These are phyloP conservation scores for Cottus gobio DNA, from an alignment of 2,113 vertebrate species.

Conservation along the genomic window DNA sequence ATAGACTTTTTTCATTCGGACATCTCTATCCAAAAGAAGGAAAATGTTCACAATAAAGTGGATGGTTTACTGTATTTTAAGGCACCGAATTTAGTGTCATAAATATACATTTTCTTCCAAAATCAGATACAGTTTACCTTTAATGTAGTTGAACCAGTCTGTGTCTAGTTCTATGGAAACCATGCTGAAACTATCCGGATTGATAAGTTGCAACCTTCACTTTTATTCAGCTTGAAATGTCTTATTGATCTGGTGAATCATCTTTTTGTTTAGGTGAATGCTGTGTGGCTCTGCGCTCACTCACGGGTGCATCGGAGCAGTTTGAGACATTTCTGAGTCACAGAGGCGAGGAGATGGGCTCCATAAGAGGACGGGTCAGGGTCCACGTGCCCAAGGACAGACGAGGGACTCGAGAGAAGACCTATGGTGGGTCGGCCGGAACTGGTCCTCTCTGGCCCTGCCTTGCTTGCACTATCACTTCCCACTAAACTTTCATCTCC, in stretches of 20 bases:
- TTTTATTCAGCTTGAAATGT: not conserved
- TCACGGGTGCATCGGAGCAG: conserved; percentile 76
- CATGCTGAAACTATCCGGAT: not conserved
- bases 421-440: conserved; percentile 81
- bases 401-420: conserved; percentile 77
- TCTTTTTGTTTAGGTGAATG: conserved; percentile 84
- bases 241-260: not conserved
- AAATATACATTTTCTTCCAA: not conserved
- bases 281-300: conserved; percentile 79
- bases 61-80: not conserved
- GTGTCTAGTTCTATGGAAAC: not conserved
- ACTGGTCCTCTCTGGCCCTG: conserved; percentile 3
- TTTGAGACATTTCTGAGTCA: conserved; percentile 90
- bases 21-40: not conserved
- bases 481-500: conserved; percentile 59
- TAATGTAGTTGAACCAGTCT: not conserved
- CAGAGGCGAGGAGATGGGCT: conserved; percentile 90
- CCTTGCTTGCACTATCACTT: conserved; percentile 69
- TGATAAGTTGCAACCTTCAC: not conserved
- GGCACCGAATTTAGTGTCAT: not conserved
- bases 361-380: conserved; percentile 85
- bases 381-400: conserved; percentile 82
- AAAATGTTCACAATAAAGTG: not conserved
- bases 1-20: not conserved
- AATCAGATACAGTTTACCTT: not conserved